phyloP scores from a whole-genome alignment of 2,888 invertebrate genomes.

The Netelia virgata region DNA sequence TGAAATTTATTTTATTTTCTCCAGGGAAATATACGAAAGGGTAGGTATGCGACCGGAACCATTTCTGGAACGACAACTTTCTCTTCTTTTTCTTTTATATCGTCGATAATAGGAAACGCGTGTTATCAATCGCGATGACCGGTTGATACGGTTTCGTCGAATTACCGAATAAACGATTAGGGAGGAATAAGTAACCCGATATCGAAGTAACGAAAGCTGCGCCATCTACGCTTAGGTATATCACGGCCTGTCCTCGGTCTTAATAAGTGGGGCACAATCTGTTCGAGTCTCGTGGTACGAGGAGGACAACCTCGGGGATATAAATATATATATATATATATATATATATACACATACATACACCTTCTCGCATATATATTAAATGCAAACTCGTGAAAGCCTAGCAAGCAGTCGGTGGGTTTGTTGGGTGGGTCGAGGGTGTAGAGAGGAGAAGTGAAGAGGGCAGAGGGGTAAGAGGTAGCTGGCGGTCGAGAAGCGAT shows the following conservation, averaged over 20 bases:
- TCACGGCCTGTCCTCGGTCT: background rate
- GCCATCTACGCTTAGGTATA: background rate
- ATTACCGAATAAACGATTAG: background rate
- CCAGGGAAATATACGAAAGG: too few species aligned
- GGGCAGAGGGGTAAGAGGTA: slow-evolving; percentile 27
- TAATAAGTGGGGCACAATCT: slow-evolving; percentile 67
- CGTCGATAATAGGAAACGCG: too few species aligned
- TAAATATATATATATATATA: too few species aligned
- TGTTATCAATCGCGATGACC: too few species aligned
- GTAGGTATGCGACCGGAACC: too few species aligned
- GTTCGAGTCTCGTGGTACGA: slow-evolving; percentile 55
- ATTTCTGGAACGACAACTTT: too few species aligned
- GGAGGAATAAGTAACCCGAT: background rate
- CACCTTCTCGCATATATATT: background rate
- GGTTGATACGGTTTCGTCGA: too few species aligned
- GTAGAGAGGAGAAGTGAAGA: slow-evolving; percentile 7
- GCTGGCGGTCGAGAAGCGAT: slow-evolving; percentile 69
- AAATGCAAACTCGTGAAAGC: slow-evolving; percentile 59
- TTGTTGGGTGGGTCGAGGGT: slow-evolving; percentile 31
- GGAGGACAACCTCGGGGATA: slow-evolving; percentile 22
- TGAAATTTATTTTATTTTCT: too few species aligned
- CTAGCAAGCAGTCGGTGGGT: slow-evolving; percentile 51
- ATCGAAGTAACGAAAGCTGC: background rate
- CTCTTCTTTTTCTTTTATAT: too few species aligned
- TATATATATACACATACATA: background rate